phyloP scores from a whole-genome alignment of 1,140 invertebrate species.

The Panulirus ornatus region DNA sequence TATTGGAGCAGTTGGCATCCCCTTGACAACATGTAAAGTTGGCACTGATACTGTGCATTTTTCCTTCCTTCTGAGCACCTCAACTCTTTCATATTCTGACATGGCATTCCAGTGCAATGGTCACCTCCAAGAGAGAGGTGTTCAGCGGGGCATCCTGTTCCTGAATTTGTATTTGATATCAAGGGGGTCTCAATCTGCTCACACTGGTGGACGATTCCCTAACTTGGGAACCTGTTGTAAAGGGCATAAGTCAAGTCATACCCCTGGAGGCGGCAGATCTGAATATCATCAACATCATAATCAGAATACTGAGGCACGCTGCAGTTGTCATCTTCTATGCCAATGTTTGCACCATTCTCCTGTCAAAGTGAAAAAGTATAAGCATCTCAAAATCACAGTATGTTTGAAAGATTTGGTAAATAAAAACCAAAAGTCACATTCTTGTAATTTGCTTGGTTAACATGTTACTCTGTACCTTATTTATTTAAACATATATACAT shows the following conservation, averaged over 20 bases:
- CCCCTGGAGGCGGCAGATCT: conserved; percentile 62
- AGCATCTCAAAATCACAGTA: no score
- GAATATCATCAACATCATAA: conserved; percentile 70
- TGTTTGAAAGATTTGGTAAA: no score
- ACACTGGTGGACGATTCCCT: conserved; percentile 63
- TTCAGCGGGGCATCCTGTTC: neutral
- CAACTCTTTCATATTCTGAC: neutral
- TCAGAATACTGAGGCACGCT: conserved; percentile 66
- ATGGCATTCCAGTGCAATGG: neutral
- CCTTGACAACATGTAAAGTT: conserved; percentile 33
- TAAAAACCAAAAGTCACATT: no score
- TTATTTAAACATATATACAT: no score
- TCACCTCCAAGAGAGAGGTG: conserved; percentile 13
- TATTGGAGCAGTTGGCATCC: conserved; percentile 53
- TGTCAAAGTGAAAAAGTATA: conserved; percentile 18
- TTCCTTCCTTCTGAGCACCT: conserved; percentile 16
- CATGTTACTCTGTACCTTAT: no score
- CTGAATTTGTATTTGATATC: conserved; percentile 23
- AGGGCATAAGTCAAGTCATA: conserved; percentile 68
- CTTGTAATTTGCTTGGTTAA: no score
- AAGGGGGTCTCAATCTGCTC: conserved; percentile 41
- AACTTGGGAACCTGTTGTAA: conserved; percentile 67
- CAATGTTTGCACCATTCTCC: conserved; percentile 64
- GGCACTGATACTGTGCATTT: neutral
- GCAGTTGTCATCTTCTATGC: conserved; percentile 65